Evolutionary conservation across 2,888 invertebrate genomes (phyloP).

Genomic region (Phortica okadai): DNA sequence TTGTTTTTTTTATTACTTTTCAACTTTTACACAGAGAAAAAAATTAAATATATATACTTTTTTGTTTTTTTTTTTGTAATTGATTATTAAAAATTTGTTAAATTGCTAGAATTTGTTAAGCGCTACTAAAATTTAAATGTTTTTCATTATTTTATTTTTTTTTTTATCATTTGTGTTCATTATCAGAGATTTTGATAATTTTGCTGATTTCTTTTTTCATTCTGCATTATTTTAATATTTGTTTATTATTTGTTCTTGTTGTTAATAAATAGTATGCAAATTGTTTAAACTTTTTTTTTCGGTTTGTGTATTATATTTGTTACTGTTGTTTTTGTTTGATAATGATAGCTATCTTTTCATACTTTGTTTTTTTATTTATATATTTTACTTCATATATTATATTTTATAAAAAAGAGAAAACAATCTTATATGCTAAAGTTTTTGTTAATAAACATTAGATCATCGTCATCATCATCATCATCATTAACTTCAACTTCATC

Average conservation of each 20-base stretch:
- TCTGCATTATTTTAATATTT: conserved; percentile 38
- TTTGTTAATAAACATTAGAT: conserved; percentile 15
- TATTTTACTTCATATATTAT: conserved; percentile 21
- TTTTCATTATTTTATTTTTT: conserved; percentile 29
- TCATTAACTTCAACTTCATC: conserved; percentile 1
- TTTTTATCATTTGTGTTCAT: neutral
- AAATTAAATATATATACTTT: conserved; percentile 59
- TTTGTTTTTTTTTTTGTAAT: conserved; percentile 47
- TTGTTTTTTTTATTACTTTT: conserved; percentile 49
- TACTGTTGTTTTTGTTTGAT: conserved; percentile 40
- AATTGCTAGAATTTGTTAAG: conserved; percentile 72
- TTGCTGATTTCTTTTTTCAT: conserved; percentile 24
- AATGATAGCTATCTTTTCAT: conserved; percentile 43
- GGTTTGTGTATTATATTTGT: conserved; percentile 23
- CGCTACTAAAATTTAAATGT: conserved; percentile 69
- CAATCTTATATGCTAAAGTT: conserved; percentile 27
- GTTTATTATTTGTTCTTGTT: conserved; percentile 22
- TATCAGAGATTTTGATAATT: conserved; percentile 31
- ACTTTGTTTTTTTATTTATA: conserved; percentile 32
- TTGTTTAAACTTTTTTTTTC: conserved; percentile 4
- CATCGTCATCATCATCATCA: conserved; percentile 6
- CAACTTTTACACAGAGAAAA: conserved; percentile 71
- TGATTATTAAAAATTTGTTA: conserved; percentile 69
- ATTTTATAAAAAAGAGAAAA: conserved; percentile 43
- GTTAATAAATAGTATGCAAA: conserved; percentile 29